Evolutionary conservation across 1,140 invertebrate genomes (phyloP).

Genomic region (Cyclina sinensis): DNA sequence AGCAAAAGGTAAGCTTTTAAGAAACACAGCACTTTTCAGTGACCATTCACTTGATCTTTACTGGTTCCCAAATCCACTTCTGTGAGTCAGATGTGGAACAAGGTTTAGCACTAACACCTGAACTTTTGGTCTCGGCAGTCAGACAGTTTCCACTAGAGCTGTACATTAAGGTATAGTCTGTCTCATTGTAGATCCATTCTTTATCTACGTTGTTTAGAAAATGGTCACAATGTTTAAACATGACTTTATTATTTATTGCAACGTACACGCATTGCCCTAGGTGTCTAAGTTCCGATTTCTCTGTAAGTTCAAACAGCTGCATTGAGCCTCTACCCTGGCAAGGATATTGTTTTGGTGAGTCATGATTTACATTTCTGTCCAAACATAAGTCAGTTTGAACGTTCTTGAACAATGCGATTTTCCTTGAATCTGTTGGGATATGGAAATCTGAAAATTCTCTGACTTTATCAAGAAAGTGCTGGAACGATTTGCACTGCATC

Average conservation of each 20-base stretch:
- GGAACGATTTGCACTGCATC: constrained; percentile 46
- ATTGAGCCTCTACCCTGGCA: neutral
- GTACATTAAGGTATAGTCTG: neutral
- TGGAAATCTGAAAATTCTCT: constrained; percentile 39
- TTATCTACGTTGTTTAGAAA: neutral
- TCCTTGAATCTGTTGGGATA: constrained; percentile 18
- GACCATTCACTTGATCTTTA: neutral
- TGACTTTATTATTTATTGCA: neutral
- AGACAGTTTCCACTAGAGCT: constrained; percentile 1
- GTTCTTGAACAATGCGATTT: neutral
- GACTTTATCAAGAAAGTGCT: constrained; percentile 49
- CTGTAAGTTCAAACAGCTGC: constrained; percentile 48
- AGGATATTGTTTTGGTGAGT: neutral
- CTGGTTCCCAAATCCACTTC: constrained; percentile 36
- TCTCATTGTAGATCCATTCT: constrained; percentile 38
- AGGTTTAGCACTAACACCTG: neutral
- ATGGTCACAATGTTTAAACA: constrained; percentile 59
- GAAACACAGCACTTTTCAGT: too few species aligned
- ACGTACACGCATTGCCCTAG: constrained; percentile 41
- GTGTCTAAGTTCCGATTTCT: neutral
- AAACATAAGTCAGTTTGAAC: neutral
- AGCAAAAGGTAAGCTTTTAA: too few species aligned
- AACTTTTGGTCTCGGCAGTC: neutral
- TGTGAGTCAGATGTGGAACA: neutral
- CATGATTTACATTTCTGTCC: constrained; percentile 2